Percentiles rank a stretch among this genome's conserved stretches.
phyloP scores from a whole-genome alignment of 2,113 vertebrate species.

The Neotoma lepida region DNA sequence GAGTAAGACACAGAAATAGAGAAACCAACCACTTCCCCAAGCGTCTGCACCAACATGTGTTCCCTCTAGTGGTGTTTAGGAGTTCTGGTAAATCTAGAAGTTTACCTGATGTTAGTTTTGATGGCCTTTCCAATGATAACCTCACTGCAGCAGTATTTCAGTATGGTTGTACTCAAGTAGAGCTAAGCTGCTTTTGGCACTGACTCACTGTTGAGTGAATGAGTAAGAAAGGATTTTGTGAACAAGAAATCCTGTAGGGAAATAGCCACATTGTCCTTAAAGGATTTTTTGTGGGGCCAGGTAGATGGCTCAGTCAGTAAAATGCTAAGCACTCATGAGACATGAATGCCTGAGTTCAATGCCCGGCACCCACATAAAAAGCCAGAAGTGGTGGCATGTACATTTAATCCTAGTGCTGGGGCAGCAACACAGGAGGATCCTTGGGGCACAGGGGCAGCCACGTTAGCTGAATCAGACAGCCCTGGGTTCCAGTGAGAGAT shows the following conservation, averaged over 20 bases:
- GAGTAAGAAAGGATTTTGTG: background rate
- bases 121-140: background rate
- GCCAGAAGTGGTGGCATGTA: background rate
- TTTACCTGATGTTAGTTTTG: rapidly evolving
- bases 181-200: background rate
- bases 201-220: background rate
- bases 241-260: background rate
- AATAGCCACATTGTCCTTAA: background rate
- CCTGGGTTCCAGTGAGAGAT: background rate
- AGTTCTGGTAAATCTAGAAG: background rate
- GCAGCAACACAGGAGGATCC: background rate
- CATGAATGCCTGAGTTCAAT: background rate
- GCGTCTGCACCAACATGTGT: rapidly evolving
- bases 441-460: rapidly evolving
- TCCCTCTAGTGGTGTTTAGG: background rate
- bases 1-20: background rate
- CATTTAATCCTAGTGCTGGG: background rate
- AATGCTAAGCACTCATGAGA: background rate
- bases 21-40: background rate
- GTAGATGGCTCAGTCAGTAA: background rate
- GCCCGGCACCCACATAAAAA: background rate
- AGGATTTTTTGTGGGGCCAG: background rate
- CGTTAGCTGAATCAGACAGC: background rate
- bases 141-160: background rate
- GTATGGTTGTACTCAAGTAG: background rate